A percentile compares a stretch with the other conserved stretches of the same genome.
These are phyloP conservation scores for Halictus ligatus DNA, from an alignment of 2,888 invertebrate genomes.

Conservation along the genomic window DNA sequence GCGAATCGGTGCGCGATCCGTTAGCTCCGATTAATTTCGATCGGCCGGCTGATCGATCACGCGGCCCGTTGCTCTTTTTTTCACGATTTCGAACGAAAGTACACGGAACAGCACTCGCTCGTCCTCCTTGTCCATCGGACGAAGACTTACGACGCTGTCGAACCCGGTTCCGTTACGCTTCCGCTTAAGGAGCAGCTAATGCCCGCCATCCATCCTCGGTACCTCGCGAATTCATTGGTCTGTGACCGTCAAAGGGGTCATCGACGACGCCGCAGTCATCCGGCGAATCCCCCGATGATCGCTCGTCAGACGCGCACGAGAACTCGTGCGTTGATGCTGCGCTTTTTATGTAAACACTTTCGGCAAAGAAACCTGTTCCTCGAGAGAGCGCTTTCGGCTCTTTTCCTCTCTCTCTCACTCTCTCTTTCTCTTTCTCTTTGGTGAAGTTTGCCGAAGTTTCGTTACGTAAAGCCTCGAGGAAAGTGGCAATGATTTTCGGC, in stretches of 20 bases:
- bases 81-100: conserved; percentile 16
- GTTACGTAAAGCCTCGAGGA: conserved; percentile 5
- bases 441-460: background rate
- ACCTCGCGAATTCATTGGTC: conserved; percentile 58
- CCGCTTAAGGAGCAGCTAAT: conserved; percentile 66
- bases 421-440: background rate
- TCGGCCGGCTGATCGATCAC: background rate
- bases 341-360: background rate
- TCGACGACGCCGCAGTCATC: conserved; percentile 18
- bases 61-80: background rate
- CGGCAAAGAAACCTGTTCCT: conserved; percentile 2
- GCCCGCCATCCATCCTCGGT: conserved; percentile 55
- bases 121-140: conserved; percentile 60
- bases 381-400: background rate
- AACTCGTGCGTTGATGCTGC: background rate
- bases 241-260: conserved; percentile 51
- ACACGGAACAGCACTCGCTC: conserved; percentile 12
- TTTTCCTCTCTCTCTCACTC: background rate
- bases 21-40: conserved; percentile 12
- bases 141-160: conserved; percentile 72
- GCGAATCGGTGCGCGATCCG: background rate
- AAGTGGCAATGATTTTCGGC: background rate
- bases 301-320: background rate
- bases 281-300: conserved; percentile 13
- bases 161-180: conserved; percentile 74